Percentiles rank a stretch among this genome's conserved stretches.
phyloP scores from a whole-genome alignment of 2,797 vertebrate species.

The Pseudomugil gertrudae region DNA sequence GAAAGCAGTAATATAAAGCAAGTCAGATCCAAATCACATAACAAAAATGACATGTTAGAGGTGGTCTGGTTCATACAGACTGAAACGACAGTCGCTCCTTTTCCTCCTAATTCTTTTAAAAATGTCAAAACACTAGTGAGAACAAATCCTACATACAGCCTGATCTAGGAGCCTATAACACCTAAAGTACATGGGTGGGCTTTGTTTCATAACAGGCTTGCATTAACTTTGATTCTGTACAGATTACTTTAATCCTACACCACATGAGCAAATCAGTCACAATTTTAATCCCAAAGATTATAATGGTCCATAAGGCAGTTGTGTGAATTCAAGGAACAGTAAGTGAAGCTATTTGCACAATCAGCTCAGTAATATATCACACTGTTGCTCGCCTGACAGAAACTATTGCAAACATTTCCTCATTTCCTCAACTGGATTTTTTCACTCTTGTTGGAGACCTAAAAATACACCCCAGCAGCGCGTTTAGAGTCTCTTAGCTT shows the following conservation, averaged over 20 bases:
- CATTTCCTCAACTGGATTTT: slow-evolving; percentile 11
- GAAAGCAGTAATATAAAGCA: neutral
- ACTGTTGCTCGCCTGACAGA: slow-evolving; percentile 38
- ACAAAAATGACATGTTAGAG: neutral
- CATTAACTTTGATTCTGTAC: slow-evolving; percentile 1
- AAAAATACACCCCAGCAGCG: neutral
- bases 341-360: slow-evolving; percentile 23
- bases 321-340: slow-evolving; percentile 11
- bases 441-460: slow-evolving; percentile 1
- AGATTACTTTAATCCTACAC: slow-evolving; percentile 18
- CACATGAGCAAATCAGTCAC: slow-evolving; percentile 5
- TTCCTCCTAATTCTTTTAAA: neutral
- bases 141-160: neutral
- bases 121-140: neutral
- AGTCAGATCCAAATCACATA: neutral
- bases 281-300: slow-evolving; percentile 30
- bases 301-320: neutral
- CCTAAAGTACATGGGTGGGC: neutral
- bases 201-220: slow-evolving; percentile 17
- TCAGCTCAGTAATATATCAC: slow-evolving; percentile 30
- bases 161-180: neutral
- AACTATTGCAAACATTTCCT: slow-evolving; percentile 50
- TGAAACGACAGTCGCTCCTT: neutral
- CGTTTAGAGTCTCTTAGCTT: neutral
- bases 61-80: neutral